Conservation (phyloP, 1,140 invertebrate genomes). For the Heliconius hermathena region DNA sequence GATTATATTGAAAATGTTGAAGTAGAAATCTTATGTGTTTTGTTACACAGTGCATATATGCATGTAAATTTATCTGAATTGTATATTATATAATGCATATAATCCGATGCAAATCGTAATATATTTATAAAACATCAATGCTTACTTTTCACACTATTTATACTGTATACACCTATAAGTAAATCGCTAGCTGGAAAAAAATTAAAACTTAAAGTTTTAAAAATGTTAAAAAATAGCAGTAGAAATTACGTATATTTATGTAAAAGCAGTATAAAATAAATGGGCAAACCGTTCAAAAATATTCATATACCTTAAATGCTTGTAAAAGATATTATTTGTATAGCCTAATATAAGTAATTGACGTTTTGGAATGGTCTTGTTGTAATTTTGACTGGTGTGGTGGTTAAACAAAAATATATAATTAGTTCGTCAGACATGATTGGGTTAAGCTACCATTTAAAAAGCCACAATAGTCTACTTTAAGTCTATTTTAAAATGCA, state of each 20-base stretch:
- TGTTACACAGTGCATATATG: background rate
- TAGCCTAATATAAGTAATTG: constrained; percentile 67
- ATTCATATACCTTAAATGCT: constrained; percentile 38
- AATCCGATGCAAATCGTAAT: background rate
- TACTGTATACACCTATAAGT: background rate
- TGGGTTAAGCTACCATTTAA: constrained; percentile 27
- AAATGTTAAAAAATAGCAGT: background rate
- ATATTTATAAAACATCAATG: constrained; percentile 2
- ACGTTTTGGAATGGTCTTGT: constrained; percentile 67
- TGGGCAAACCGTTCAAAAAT: constrained; percentile 44
- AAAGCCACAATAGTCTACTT: constrained; percentile 28
- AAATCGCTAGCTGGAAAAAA: background rate
- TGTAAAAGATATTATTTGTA: constrained; percentile 41
- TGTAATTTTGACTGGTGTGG: constrained; percentile 39
- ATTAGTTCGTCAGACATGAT: constrained; percentile 50
- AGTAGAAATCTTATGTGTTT: background rate
- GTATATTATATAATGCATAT: background rate
- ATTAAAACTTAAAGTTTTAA: background rate
- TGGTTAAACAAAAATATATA: constrained; percentile 31
- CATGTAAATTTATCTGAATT: background rate
- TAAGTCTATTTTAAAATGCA: constrained; percentile 29
- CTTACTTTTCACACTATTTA: constrained; percentile 1
- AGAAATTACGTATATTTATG: constrained; percentile 1
- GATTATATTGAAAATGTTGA: background rate
- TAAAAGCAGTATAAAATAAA: constrained; percentile 40